Base-by-base conservation (phyloP, 2,888 invertebrate genomes). In the Plebejus anna region DNA sequence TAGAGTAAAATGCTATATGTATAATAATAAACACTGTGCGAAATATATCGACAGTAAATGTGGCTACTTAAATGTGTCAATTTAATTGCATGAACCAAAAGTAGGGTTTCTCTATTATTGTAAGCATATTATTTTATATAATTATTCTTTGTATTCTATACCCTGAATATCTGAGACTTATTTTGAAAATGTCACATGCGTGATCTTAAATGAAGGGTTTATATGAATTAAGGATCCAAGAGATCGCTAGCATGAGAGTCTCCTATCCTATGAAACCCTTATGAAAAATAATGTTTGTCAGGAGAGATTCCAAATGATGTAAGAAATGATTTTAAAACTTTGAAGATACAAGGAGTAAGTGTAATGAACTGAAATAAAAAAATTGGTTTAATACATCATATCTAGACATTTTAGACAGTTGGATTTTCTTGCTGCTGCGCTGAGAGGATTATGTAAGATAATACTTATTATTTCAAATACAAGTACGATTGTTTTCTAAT, bases 391-490 rank as follows among this genome's bases (percentile, higher is more conserved):
- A 7, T 51, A 3, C 0, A 3, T 13, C 51, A 0, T 22, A 28
- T 22, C 9, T 1, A 59, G 28, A 59, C 22, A 22, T 22, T 9
- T 51, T 4, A 51, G 51, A 13, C 61, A 61, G 22, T 61, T 66
- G 3, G 0, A 13, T 66, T 32, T 66, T 66, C 2, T 66, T 13
- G 22, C 32, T 66, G 22, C 1, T 66, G 22, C 1, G 4, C 13
- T 32, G 2, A 66, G 66, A 0, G 7, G 7, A 47, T 55, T 55
- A 55, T 66, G 11, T 66, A 13, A 32, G 2, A 66, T 66, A 66
- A 66, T 66, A 66, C 32, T 66, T 66, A 66, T 66, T 66, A 66
- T 66, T 66, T 66, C 11, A 32, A 66, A 66, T 36, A 32, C 32
- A 36, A 66, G 32, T 16, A 66, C 66, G 32, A 32, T 66, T 32